Percentiles rank a stretch among this genome's conserved stretches.
Evolutionary conservation across 2,888 invertebrate species (phyloP).

Genomic region (Hermodice carunculata): DNA sequence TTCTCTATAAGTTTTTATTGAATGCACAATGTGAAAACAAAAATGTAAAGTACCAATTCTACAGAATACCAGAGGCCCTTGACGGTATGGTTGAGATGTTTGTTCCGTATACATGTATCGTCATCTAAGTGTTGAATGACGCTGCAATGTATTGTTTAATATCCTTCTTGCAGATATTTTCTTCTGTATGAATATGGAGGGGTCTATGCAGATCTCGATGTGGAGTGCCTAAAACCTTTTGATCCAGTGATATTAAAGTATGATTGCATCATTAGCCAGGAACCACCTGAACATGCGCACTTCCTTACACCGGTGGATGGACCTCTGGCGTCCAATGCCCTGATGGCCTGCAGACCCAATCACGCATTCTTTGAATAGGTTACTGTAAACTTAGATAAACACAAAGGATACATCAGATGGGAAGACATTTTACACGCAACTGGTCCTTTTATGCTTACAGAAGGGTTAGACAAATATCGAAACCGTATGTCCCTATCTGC

Average conservation of each 20-base stretch:
- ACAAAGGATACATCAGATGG: constrained; percentile 20
- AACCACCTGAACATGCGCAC: constrained; percentile 36
- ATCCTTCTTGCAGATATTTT: constrained; percentile 53
- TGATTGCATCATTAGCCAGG: constrained; percentile 35
- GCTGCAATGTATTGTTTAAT: background rate
- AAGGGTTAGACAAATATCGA: constrained; percentile 21
- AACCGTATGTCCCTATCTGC: background rate
- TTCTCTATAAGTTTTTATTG: too few species aligned
- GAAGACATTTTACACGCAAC: constrained; percentile 34
- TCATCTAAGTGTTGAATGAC: background rate
- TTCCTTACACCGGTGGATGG: constrained; percentile 19
- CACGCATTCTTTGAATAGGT: constrained; percentile 30
- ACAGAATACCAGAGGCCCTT: background rate
- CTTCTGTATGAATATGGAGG: constrained; percentile 64
- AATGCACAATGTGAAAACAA: too few species aligned
- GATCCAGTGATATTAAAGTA: constrained; percentile 28
- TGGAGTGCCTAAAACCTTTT: constrained; percentile 57
- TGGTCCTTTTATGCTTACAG: constrained; percentile 32
- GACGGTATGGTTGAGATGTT: too few species aligned
- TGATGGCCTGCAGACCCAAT: constrained; percentile 33
- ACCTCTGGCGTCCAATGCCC: constrained; percentile 37
- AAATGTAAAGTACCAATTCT: background rate
- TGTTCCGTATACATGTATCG: too few species aligned
- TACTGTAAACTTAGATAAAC: constrained; percentile 17
- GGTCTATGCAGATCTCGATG: constrained; percentile 63